A percentile compares a stretch with the other conserved stretches of the same genome.
Evolutionary conservation across 37 sponge, comb jelly and placozoan genomes (phyloP).

Genomic region (Spongilla lacustris): DNA sequence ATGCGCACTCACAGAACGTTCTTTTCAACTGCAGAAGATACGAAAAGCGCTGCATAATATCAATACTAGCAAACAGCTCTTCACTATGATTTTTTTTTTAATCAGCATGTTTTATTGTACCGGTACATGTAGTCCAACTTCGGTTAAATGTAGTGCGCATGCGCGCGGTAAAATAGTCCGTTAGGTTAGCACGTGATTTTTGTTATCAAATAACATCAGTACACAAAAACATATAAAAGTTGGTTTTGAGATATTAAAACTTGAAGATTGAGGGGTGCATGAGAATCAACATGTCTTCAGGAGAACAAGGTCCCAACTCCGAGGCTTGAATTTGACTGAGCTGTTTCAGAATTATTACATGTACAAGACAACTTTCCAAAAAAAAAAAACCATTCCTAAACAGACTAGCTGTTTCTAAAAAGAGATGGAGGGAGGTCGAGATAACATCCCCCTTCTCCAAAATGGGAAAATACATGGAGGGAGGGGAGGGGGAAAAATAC

Average conservation of each 20-base stretch:
- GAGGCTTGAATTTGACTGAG: background rate
- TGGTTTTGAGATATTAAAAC: background rate
- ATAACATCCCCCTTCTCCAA: background rate
- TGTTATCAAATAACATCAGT: background rate
- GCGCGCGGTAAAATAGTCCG: background rate
- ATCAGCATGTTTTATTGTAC: too few relatives aligned
- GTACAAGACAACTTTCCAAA: background rate
- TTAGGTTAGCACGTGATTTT: background rate
- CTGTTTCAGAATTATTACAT: too few relatives aligned
- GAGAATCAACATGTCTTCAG: background rate
- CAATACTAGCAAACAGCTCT: background rate
- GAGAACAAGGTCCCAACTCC: background rate
- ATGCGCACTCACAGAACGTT: constrained; percentile 87
- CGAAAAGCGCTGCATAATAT: background rate
- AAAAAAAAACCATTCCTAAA: background rate
- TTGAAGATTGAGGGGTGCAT: background rate
- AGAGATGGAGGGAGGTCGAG: background rate
- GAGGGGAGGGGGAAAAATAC: background rate
- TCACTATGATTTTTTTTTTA: too few relatives aligned
- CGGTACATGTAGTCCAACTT: too few relatives aligned
- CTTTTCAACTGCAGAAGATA: background rate
- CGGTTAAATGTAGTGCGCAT: background rate
- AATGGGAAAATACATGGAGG: background rate
- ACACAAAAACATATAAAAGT: background rate
- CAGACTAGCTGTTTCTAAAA: background rate